Conservation (phyloP, 2,113 vertebrate genomes). For the Uropsilus gracilis region DNA sequence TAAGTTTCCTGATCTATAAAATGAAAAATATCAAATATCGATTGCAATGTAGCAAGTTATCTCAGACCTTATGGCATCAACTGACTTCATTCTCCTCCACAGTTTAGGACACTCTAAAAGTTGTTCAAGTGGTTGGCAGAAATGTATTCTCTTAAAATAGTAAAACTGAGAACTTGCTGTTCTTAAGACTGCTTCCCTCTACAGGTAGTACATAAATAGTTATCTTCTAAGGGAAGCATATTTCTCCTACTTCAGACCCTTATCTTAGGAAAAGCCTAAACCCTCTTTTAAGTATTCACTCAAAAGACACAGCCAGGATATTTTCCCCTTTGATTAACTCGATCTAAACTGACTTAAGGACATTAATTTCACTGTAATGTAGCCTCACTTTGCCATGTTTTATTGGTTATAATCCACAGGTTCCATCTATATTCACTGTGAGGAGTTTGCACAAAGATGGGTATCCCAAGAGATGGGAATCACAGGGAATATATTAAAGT, state of each 20-base stretch:
- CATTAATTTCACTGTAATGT: neutral
- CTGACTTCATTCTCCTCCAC: neutral
- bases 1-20: neutral
- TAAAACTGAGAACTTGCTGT: neutral
- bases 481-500: neutral
- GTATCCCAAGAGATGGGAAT: neutral
- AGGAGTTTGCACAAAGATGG: neutral
- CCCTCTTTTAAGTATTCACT: neutral
- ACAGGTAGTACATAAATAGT: neutral
- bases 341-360: neutral
- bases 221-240: neutral
- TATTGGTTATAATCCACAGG: neutral
- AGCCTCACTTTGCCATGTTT: neutral
- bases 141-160: neutral
- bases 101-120: neutral
- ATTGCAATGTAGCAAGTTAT: neutral
- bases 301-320: neutral
- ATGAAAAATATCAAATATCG: neutral
- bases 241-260: neutral
- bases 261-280: neutral
- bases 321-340: neutral
- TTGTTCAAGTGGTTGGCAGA: neutral
- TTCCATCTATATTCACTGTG: neutral
- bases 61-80: neutral
- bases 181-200: neutral